Evolutionary conservation across 2,113 vertebrate genomes (phyloP), one percentile per base, ranked within the genome.

Genomic region (Barnardius zonarius): DNA sequence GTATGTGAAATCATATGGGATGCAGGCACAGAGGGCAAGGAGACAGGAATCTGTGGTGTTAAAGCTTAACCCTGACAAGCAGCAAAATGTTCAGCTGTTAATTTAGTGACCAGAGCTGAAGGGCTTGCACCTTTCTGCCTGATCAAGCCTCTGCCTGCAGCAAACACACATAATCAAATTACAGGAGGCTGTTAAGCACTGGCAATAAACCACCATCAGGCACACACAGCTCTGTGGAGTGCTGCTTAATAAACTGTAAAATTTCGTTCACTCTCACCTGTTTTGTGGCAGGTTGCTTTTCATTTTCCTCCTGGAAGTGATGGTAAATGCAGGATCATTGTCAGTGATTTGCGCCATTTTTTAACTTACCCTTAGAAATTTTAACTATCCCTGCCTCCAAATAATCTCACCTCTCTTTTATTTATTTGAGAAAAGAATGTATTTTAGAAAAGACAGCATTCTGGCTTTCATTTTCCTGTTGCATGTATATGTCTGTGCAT

Each of bases 211-310:
- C 49, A 22, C 11, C n/a, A 59, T 46, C 1, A 3, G 68, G 51
- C 5, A 7, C 17, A 66, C 33, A 48, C 13, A 46, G 30, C 10
- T 25, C 19, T 57, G n/a, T 55, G 35, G 70, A 74, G 7, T 31
- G 33, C 35, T 69, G 30, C 25, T 89, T 64, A 79, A 62, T 52
- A 67, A 92, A 76, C 39, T 14, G 18, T 13, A 64, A 82, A 72
- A 91, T 93, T 82, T 87, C 27, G n/a, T 90, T 72, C 55, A 18
- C 64, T 90, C 30, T 92, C 75, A 46, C 20, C 88, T 79, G 6
- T 23, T 86, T 57, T 78, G 73, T 86, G 35, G 30, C 24, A 92
- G 61, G 22, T 55, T 91, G 74, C 13, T 70, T 30, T 78, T 78
- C 14, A 51, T 82, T 61, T 91, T 94, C 64, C 57, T 51, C 20